Evolutionary conservation across 2,113 vertebrate genomes (phyloP).

Genomic region (Myiozetetes cayanensis): DNA sequence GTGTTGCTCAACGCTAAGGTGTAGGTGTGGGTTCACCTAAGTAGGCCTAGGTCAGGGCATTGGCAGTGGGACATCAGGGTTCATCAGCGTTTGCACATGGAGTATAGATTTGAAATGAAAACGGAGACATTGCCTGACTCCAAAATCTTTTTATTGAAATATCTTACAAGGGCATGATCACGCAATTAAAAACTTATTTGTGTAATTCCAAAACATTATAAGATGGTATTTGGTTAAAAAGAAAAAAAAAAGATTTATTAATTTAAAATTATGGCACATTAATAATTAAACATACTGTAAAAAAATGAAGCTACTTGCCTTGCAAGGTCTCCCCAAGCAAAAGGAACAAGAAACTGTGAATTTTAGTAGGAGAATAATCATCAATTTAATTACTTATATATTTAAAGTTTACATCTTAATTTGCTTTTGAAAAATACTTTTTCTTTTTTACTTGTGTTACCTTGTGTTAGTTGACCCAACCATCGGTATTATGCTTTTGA

Average conservation of each 20-base stretch:
- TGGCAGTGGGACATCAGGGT: fast-evolving
- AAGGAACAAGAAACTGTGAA: background rate
- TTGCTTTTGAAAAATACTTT: background rate
- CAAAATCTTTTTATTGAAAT: background rate
- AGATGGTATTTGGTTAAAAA: background rate
- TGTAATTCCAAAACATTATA: background rate
- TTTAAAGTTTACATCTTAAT: background rate
- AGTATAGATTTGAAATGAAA: background rate
- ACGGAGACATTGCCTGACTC: background rate
- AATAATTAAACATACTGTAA: background rate
- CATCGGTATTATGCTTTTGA: background rate
- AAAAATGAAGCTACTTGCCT: background rate
- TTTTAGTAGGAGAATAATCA: background rate
- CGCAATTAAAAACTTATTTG: background rate
- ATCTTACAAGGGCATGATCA: background rate
- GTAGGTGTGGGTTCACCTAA: background rate
- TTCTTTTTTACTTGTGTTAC: background rate
- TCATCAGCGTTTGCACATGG: background rate
- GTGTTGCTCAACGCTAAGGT: fast-evolving
- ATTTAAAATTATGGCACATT: background rate
- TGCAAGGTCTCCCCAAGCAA: background rate
- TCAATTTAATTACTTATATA: background rate
- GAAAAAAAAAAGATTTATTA: background rate
- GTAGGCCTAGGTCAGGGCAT: background rate
- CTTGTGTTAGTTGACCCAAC: background rate